Conservation (phyloP, 2,797 vertebrate species). For the Falco naumanni region DNA sequence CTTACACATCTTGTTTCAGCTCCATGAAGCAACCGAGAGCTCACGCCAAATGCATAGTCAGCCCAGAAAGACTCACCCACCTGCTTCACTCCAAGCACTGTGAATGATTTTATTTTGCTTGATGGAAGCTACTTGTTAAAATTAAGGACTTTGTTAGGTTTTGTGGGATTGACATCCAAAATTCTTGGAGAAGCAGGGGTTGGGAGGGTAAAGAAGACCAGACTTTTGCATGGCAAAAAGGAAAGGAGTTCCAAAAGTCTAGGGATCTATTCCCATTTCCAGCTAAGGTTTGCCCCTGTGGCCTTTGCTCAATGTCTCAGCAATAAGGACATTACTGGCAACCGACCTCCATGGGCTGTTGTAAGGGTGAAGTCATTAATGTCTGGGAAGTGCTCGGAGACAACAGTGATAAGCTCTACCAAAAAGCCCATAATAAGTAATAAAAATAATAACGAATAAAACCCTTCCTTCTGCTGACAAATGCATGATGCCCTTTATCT, state of each 20-base stretch:
- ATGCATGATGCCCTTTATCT: not conserved
- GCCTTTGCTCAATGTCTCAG: not conserved
- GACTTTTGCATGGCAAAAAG: not conserved
- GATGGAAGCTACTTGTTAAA: not conserved
- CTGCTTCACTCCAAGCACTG: not conserved
- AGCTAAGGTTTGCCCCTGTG: not conserved
- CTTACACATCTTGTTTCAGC: constrained; percentile 33
- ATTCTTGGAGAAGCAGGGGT: not conserved
- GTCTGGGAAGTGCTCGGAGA: not conserved
- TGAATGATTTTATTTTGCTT: constrained; percentile 19
- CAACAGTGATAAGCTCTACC: not conserved
- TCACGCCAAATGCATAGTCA: not conserved
- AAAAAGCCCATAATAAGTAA: not conserved
- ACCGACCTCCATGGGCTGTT: not conserved
- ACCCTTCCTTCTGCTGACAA: not conserved
- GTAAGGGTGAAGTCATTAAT: not conserved
- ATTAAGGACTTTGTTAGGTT: not conserved
- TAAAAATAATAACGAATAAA: not conserved
- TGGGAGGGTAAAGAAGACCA: not conserved
- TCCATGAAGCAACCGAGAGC: not conserved
- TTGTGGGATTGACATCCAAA: not conserved
- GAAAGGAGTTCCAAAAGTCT: not conserved
- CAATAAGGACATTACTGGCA: not conserved
- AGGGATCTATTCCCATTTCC: not conserved
- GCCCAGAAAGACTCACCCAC: not conserved